A percentile compares a stretch with the other conserved stretches of the same genome.
Conservation (phyloP, 2,113 vertebrate species). For the Psittacula cyanocephala region DNA sequence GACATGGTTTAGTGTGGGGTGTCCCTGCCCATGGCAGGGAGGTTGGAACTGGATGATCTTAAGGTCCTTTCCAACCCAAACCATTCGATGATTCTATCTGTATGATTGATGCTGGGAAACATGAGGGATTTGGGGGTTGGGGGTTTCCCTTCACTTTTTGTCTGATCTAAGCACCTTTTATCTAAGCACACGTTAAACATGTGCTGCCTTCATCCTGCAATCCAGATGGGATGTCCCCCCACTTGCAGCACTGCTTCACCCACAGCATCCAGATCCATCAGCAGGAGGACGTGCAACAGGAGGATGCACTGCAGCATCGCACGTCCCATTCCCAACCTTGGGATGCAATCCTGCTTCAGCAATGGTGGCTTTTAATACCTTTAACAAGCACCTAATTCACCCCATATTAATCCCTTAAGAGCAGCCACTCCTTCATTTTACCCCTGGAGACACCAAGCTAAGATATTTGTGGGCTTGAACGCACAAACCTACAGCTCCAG, state of each 20-base stretch:
- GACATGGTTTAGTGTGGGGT: too few species aligned
- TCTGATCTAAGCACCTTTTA: neutral
- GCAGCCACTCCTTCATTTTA: neutral
- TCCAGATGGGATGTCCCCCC: neutral
- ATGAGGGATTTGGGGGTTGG: neutral
- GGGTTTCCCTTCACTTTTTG: neutral
- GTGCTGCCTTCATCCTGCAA: neutral
- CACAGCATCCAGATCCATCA: neutral
- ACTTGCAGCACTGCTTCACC: neutral
- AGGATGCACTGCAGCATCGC: neutral
- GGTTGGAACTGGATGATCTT: too few species aligned
- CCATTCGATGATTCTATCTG: neutral
- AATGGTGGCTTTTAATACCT: neutral
- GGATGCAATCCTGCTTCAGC: neutral
- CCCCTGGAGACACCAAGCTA: neutral
- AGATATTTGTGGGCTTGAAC: neutral
- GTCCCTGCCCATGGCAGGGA: too few species aligned
- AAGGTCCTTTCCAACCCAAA: too few species aligned
- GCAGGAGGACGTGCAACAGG: neutral
- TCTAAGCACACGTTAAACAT: neutral
- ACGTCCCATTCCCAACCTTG: accelerated
- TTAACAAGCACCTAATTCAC: neutral
- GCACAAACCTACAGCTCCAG: neutral
- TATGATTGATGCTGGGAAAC: neutral
- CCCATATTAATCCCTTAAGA: neutral